Conservation (phyloP, 2,888 invertebrate genomes). For the Bellardia bayeri region DNA sequence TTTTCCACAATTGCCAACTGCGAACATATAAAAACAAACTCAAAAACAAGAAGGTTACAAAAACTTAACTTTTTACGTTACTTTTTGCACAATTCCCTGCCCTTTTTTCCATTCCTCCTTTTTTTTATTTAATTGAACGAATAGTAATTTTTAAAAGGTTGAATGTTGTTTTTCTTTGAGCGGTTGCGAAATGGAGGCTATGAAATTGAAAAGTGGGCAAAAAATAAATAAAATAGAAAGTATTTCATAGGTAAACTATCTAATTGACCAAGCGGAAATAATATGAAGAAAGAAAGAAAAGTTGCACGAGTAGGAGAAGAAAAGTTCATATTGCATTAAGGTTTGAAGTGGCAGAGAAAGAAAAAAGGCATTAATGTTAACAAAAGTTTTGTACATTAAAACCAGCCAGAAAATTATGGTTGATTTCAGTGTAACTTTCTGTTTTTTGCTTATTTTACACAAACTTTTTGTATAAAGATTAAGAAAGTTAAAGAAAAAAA, state of each 20-base stretch:
- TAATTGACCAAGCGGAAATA: slow-evolving; percentile 74
- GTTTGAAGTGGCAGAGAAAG: background rate
- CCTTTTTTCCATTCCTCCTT: background rate
- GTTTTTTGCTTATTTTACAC: background rate
- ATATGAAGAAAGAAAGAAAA: slow-evolving; percentile 47
- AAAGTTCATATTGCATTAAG: slow-evolving; percentile 11
- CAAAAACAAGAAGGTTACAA: slow-evolving; percentile 37
- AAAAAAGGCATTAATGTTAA: background rate
- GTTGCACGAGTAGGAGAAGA: background rate
- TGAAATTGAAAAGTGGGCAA: slow-evolving; percentile 22
- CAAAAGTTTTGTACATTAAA: background rate
- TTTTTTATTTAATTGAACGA: slow-evolving; percentile 18
- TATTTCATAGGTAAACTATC: slow-evolving; percentile 59
- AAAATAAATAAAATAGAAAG: slow-evolving; percentile 28
- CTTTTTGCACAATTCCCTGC: background rate
- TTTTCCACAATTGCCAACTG: slow-evolving; percentile 32
- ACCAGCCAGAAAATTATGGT: background rate
- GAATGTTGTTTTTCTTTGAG: slow-evolving; percentile 11
- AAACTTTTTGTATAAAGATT: background rate
- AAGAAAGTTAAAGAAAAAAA: background rate
- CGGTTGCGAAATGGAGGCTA: background rate
- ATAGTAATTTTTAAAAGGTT: slow-evolving; percentile 39
- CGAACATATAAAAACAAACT: background rate
- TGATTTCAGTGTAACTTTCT: slow-evolving; percentile 3
- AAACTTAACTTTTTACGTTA: slow-evolving; percentile 33